Conservation (phyloP, 2,888 invertebrate species). For the Cephus spinipes region DNA sequence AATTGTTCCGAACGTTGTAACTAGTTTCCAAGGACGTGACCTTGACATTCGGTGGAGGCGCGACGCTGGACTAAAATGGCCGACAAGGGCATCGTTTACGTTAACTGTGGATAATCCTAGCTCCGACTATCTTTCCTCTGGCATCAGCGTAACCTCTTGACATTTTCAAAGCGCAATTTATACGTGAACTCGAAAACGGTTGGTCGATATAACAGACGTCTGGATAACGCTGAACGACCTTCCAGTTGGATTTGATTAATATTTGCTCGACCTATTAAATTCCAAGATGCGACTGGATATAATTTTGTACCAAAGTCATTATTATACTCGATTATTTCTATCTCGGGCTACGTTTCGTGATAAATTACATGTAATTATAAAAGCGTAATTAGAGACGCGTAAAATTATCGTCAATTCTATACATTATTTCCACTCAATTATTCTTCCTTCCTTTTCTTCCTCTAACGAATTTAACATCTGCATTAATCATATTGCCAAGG, state of each 20-base stretch:
- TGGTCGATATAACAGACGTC: neutral
- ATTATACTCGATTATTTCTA: neutral
- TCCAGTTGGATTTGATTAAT: neutral
- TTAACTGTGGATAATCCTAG: neutral
- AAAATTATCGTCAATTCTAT: neutral
- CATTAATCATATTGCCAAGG: neutral
- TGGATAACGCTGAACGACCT: neutral
- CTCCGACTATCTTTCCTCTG: neutral
- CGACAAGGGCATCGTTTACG: neutral
- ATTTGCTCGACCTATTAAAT: neutral
- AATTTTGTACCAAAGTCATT: neutral
- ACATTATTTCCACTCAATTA: neutral
- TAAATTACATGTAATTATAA: neutral
- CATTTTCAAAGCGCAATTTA: neutral
- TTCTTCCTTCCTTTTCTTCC: neutral
- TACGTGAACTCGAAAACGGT: neutral
- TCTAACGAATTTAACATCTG: neutral
- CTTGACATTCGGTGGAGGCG: neutral
- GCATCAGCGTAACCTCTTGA: neutral
- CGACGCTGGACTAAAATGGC: neutral
- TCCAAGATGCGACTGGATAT: neutral
- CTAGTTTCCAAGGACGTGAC: neutral
- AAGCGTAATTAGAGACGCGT: neutral
- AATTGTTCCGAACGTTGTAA: neutral
- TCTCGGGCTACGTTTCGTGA: neutral